These are phyloP conservation scores for Hanleya hanleyi DNA, from an alignment of 2,888 invertebrate species.

Conservation along the genomic window DNA sequence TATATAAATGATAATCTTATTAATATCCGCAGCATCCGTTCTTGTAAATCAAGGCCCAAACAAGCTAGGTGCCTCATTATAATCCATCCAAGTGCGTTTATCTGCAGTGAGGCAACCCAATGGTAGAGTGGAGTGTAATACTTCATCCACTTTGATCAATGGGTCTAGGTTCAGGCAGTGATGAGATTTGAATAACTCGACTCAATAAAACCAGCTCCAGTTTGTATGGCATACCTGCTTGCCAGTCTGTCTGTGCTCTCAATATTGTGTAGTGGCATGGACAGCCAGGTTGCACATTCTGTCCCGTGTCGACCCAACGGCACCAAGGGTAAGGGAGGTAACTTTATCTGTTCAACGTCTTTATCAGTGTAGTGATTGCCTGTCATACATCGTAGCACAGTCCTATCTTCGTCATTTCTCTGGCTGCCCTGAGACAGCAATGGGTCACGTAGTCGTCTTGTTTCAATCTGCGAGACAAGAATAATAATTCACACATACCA, in stretches of 20 bases:
- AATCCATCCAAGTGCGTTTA: too few species aligned
- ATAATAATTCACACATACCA: too few species aligned
- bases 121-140: too few species aligned
- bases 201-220: neutral
- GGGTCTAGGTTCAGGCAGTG: neutral
- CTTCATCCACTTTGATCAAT: neutral
- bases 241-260: slow-evolving; percentile 64
- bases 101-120: too few species aligned
- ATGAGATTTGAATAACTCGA: too few species aligned
- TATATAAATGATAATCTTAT: too few species aligned
- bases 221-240: slow-evolving; percentile 56
- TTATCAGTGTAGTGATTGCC: slow-evolving; percentile 61
- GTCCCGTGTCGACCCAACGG: slow-evolving; percentile 70
- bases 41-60: too few species aligned
- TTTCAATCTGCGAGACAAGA: slow-evolving; percentile 49
- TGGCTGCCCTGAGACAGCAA: slow-evolving; percentile 60
- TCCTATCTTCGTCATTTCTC: slow-evolving; percentile 61
- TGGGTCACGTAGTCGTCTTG: slow-evolving; percentile 60
- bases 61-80: too few species aligned
- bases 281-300: slow-evolving; percentile 62
- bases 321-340: slow-evolving; percentile 67
- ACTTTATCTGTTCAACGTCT: slow-evolving; percentile 63
- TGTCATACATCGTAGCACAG: slow-evolving; percentile 63
- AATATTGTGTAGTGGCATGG: slow-evolving; percentile 69
- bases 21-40: too few species aligned